Conservation (phyloP, 2,888 invertebrate genomes). For the Drosophila cognata region DNA sequence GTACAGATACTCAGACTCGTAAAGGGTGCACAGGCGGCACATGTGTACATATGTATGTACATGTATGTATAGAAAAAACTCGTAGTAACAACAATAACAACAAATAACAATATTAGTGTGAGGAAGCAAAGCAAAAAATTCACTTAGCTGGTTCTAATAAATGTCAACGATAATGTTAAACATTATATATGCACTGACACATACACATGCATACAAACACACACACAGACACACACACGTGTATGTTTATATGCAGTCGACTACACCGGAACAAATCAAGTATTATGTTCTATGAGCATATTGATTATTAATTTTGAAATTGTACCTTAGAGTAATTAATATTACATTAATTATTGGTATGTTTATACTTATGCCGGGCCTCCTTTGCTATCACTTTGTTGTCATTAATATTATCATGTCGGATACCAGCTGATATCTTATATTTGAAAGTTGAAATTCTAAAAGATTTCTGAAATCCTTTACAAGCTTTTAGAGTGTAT, state of each 20-base stretch:
- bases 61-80: constrained; percentile 5
- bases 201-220: constrained; percentile 11
- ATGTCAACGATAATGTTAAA: constrained; percentile 74
- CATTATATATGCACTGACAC: constrained; percentile 50
- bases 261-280: constrained; percentile 9
- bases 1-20: constrained; percentile 26
- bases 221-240: neutral
- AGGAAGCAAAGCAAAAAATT: constrained; percentile 57
- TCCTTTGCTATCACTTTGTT: neutral
- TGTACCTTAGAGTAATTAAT: neutral
- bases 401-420: neutral
- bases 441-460: neutral
- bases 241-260: neutral
- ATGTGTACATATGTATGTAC: neutral
- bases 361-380: neutral
- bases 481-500: neutral
- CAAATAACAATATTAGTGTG: constrained; percentile 52
- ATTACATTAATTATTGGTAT: neutral
- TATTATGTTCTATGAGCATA: neutral
- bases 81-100: constrained; percentile 14
- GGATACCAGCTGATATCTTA: neutral
- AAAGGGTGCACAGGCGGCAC: constrained; percentile 37
- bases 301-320: neutral
- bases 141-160: constrained; percentile 73
- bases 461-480: too few relatives aligned